Conservation (phyloP, 2,797 vertebrate species). For the Diplodus sargus region DNA sequence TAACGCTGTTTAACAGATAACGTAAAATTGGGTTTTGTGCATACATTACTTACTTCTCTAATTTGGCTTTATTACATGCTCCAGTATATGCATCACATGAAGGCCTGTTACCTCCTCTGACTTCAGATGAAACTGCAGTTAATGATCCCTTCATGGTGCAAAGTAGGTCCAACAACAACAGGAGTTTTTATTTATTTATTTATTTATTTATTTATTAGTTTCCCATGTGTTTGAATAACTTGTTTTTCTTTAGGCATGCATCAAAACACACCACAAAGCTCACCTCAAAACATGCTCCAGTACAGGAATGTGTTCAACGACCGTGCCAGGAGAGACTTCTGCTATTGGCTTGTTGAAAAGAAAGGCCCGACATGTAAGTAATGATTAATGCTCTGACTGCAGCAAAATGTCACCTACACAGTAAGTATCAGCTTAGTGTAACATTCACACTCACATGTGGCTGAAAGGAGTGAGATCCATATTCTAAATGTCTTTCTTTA, state of each 20-base stretch:
- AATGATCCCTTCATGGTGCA: constrained; percentile 10
- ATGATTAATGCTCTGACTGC: constrained; percentile 18
- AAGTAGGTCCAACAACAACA: constrained; percentile 36
- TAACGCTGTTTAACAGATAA: background rate
- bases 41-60: background rate
- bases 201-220: background rate
- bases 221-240: background rate
- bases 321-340: constrained; percentile 70
- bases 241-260: constrained; percentile 37
- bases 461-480: constrained; percentile 6
- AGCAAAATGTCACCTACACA: constrained; percentile 23
- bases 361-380: constrained; percentile 64
- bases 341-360: constrained; percentile 77
- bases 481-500: constrained; percentile 19
- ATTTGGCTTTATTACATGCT: constrained; percentile 24
- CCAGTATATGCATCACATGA: constrained; percentile 25
- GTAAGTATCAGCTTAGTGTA: constrained; percentile 19
- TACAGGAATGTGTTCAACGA: constrained; percentile 77
- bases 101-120: constrained; percentile 51
- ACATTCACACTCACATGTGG: constrained; percentile 25
- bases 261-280: constrained; percentile 21
- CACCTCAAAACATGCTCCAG: constrained; percentile 60
- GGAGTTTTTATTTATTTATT: background rate
- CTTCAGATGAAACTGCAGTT: constrained; percentile 5
- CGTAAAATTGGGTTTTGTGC: background rate